Percentiles rank a stretch among this genome's conserved stretches.
Evolutionary conservation across 1,140 invertebrate species (phyloP).

Genomic region (Plectus sambesii): DNA sequence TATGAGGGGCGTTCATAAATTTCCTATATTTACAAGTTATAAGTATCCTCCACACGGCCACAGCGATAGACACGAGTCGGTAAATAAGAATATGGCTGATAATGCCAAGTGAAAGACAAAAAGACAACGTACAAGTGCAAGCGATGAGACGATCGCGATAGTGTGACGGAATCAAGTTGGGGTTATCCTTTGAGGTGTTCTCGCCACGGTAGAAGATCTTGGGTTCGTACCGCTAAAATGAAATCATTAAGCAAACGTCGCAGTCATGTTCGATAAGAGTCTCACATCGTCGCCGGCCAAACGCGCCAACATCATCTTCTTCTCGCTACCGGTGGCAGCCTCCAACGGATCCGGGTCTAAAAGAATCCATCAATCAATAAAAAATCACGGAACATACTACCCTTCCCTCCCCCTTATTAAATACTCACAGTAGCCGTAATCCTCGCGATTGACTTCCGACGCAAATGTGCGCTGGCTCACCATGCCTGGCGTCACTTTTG

Average conservation of each 20-base stretch:
- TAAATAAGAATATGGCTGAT: neutral
- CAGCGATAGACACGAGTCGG: no score
- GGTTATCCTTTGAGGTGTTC: constrained; percentile 67
- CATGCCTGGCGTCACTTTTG: constrained; percentile 10
- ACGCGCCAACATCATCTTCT: constrained; percentile 69
- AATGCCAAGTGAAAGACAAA: neutral
- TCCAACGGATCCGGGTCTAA: constrained; percentile 65
- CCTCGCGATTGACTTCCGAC: constrained; percentile 42
- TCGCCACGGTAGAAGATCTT: constrained; percentile 49
- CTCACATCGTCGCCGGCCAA: constrained; percentile 70
- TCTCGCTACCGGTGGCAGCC: constrained; percentile 80
- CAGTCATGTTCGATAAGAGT: constrained; percentile 25
- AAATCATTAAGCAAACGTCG: constrained; percentile 10
- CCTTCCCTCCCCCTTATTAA: no score
- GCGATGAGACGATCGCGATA: constrained; percentile 78
- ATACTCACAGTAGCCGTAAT: constrained; percentile 38
- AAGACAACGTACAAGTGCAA: constrained; percentile 64
- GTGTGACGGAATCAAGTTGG: constrained; percentile 76
- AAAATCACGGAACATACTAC: no score
- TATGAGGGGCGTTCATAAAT: no score
- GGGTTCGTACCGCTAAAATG: constrained; percentile 41
- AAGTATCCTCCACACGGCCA: no score
- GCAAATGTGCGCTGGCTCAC: constrained; percentile 26
- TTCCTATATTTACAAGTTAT: no score
- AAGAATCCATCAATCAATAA: constrained; percentile 13